phyloP scores from a whole-genome alignment of 2,113 vertebrate species.

The Capreolus pygargus region DNA sequence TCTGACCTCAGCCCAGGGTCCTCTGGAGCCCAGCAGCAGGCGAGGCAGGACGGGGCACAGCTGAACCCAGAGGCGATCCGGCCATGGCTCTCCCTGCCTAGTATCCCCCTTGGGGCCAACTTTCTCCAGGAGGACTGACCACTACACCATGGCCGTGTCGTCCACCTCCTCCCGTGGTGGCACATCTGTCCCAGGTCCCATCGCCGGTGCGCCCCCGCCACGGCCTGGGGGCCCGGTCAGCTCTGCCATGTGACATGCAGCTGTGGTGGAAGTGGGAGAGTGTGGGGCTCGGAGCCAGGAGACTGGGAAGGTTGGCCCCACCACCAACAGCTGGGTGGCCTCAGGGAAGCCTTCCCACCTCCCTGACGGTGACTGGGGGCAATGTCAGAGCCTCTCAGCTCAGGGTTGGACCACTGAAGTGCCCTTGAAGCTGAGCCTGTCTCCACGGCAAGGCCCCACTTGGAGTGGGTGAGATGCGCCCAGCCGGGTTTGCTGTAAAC shows the following conservation, averaged over 20 bases:
- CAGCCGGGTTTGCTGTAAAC: neutral
- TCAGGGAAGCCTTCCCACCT: neutral
- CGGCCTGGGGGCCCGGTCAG: neutral
- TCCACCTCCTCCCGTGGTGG: neutral
- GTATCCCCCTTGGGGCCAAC: neutral
- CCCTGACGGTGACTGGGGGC: neutral
- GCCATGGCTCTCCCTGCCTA: neutral
- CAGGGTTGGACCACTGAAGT: neutral
- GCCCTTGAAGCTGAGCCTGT: neutral
- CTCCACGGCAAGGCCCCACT: neutral
- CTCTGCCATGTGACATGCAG: neutral
- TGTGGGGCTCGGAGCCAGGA: neutral
- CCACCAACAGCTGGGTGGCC: neutral
- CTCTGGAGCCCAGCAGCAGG: neutral
- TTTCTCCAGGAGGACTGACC: neutral
- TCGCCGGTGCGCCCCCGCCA: neutral
- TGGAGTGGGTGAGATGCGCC: neutral
- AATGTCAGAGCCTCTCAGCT: neutral
- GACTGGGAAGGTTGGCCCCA: neutral
- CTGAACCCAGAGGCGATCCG: neutral
- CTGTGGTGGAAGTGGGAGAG: neutral
- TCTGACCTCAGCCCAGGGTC: too few relatives aligned
- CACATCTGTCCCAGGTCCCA: neutral
- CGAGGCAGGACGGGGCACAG: neutral
- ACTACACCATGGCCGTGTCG: neutral